Evolutionary conservation across 2,113 vertebrate species (phyloP).

Genomic region (Porphyrio hochstetteri): DNA sequence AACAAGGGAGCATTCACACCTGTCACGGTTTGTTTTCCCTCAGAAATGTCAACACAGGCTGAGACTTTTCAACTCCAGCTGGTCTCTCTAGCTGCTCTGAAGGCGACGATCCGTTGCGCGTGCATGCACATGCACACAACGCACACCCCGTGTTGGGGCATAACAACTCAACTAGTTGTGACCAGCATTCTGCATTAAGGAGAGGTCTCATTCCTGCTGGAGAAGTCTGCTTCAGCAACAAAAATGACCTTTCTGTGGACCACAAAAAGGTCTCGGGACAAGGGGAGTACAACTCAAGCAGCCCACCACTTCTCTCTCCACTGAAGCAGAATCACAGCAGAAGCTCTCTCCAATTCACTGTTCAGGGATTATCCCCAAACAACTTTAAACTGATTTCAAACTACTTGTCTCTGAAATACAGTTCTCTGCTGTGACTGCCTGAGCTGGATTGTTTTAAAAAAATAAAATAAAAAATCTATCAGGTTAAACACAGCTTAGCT

Average conservation of each 20-base stretch:
- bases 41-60: constrained; percentile 55
- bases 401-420: not conserved
- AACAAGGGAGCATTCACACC: constrained; percentile 48
- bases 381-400: not conserved
- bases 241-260: not conserved
- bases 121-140: not conserved
- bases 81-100: not conserved
- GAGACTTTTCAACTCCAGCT: constrained; percentile 54
- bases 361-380: not conserved
- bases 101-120: not conserved
- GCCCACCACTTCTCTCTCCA: not conserved
- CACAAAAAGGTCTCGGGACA: not conserved
- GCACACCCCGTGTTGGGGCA: not conserved
- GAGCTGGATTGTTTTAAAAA: not conserved
- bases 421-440: not conserved
- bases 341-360: not conserved
- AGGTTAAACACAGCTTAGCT: not conserved
- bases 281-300: not conserved
- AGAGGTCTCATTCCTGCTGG: not conserved
- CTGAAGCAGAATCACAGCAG: not conserved
- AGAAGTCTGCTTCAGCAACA: not conserved
- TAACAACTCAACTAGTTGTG: constrained; percentile 19
- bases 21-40: constrained; percentile 56
- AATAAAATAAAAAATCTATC: not conserved
- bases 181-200: not conserved